Evolutionary conservation across 2,113 vertebrate genomes (phyloP), one percentile per base, ranked within the genome.

Genomic region (Seriola dumerili): DNA sequence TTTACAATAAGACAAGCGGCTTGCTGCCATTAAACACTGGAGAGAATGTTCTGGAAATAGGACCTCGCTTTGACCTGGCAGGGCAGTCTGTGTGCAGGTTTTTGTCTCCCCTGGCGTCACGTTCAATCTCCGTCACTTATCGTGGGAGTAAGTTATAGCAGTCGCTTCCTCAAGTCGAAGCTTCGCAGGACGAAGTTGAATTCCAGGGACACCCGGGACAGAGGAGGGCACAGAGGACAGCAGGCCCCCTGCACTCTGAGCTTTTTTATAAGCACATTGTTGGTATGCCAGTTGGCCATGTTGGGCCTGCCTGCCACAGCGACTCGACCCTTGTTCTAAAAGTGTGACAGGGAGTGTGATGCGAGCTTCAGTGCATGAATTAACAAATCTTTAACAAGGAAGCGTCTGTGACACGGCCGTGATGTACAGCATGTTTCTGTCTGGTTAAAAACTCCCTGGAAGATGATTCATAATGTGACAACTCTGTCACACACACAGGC

Each of bases 211-310:
- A 65, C 68, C 86, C 85, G 0, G 54, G n/a, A 19, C 42, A 13
- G 46, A 77, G 59, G 52, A 62, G 78, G 78, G 36, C 81, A 78
- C 36, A 69, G 68, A 76, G 86, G 85, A 75, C 75, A 57, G 78
- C 46, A 50, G 59, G 17, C 76, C 38, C 74, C 65, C 44, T 46
- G 8, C 16, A 32, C 40, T 32, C 74, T 21, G 68, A 38, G 91
- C 89, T 78, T 93, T 94, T 94, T 92, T 91, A 89, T 91, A 93
- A 90, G 80, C 82, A 85, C 92, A 73, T 80, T 79, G 81, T 86
- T 88, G 89, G 85, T 89, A 93, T 93, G 92, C 91, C 93, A 94
- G 92, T 86, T 93, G 91, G 54, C 80, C 81, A 81, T 85, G 76
- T 88, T 81, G 70, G 71, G 58, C 72, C 79, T 63, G 78, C 32